Evolutionary conservation across 2,888 invertebrate genomes (phyloP).

Genomic region (Uloborus plumipes): DNA sequence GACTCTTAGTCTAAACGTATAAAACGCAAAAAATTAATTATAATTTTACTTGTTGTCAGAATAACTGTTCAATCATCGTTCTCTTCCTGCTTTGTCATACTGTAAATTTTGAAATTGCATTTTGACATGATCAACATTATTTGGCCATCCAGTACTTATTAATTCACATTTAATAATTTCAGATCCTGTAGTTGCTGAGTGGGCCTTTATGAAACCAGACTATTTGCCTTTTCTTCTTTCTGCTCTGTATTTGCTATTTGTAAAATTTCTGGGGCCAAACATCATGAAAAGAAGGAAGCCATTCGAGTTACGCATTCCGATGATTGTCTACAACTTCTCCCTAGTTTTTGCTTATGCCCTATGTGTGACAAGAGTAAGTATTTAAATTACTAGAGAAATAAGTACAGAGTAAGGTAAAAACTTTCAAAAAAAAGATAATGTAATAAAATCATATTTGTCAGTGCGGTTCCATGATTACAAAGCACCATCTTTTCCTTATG

Average conservation of each 20-base stretch:
- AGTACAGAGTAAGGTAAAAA: no score
- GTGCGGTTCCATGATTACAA: no score
- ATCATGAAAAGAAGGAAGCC: background rate
- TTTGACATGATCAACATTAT: background rate
- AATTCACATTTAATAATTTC: background rate
- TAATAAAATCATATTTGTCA: no score
- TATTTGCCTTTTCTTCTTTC: background rate
- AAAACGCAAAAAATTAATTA: no score
- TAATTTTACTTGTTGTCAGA: no score
- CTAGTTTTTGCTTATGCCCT: background rate
- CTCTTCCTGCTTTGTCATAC: no score
- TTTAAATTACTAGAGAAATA: no score
- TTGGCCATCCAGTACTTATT: no score
- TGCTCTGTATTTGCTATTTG: background rate
- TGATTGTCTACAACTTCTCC: background rate
- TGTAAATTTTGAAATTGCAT: background rate
- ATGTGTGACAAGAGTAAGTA: background rate
- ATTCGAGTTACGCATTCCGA: background rate
- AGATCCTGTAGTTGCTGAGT: slow-evolving; percentile 1
- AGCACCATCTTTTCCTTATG: no score
- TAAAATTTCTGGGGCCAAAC: background rate
- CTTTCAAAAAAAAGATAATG: no score
- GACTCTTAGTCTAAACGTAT: no score
- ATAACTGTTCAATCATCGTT: no score
- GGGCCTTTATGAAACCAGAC: background rate